phyloP scores from a whole-genome alignment of 2,113 vertebrate genomes.

The Sander lucioperca region DNA sequence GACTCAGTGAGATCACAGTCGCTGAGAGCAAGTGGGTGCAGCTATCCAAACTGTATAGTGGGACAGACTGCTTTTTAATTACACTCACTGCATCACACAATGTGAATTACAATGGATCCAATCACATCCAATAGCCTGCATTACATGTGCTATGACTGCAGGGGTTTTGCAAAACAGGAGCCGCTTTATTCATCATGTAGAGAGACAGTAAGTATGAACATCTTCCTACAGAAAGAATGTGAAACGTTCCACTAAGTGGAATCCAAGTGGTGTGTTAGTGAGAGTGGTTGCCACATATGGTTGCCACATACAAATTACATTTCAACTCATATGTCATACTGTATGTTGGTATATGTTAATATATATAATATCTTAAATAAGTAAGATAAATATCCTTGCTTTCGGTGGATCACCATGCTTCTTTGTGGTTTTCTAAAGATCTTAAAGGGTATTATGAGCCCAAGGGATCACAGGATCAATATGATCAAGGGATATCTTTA shows the following conservation, averaged over 20 bases:
- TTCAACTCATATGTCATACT: not conserved
- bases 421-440: slow-evolving; percentile 22
- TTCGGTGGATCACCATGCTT: slow-evolving; percentile 42
- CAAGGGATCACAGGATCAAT: slow-evolving; percentile 32
- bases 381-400: not conserved
- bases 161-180: slow-evolving; percentile 19
- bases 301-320: not conserved
- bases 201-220: slow-evolving; percentile 21
- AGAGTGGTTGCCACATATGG: not conserved
- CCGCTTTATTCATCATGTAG: slow-evolving; percentile 29
- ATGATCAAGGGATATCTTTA: slow-evolving; percentile 16
- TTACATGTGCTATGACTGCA: slow-evolving; percentile 32
- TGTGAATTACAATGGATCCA: not conserved
- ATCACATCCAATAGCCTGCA: slow-evolving; percentile 6
- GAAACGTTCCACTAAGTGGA: slow-evolving; percentile 18
- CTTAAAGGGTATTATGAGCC: slow-evolving; percentile 37
- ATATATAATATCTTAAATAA: not conserved
- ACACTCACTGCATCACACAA: slow-evolving; percentile 7
- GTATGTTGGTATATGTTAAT: not conserved
- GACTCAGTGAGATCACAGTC: slow-evolving; percentile 51
- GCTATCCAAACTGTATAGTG: slow-evolving; percentile 16
- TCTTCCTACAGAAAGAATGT: slow-evolving; percentile 3
- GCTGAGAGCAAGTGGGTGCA: slow-evolving; percentile 28
- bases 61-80: slow-evolving; percentile 35
- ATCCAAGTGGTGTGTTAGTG: slow-evolving; percentile 8